Conservation (phyloP, 2,888 invertebrate genomes). For the Drosophila diplacantha region DNA sequence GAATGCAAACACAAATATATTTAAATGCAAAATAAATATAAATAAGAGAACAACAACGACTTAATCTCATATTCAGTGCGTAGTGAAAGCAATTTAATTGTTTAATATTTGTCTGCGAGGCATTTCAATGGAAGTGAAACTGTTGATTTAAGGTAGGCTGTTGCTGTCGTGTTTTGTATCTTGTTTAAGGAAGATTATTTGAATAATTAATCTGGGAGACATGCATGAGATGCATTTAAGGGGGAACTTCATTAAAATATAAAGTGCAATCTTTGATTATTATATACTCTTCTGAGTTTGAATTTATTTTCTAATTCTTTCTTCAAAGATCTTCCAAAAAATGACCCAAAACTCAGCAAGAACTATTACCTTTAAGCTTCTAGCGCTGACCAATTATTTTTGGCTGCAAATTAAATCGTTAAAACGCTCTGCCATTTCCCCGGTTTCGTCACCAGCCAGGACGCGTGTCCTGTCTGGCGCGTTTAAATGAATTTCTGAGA, state of each 20-base stretch:
- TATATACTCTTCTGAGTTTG: not conserved
- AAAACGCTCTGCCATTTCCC: constrained; percentile 14
- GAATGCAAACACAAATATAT: constrained; percentile 16
- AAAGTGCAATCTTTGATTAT: not conserved
- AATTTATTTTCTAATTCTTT: not conserved
- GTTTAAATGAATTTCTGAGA: constrained; percentile 43
- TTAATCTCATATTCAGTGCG: constrained; percentile 7
- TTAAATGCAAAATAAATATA: constrained; percentile 20
- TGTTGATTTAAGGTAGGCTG: constrained; percentile 13
- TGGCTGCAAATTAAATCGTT: constrained; percentile 28
- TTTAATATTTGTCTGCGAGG: constrained; percentile 18
- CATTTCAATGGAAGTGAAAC: constrained; percentile 14
- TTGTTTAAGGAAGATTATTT: not conserved
- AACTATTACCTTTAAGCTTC: constrained; percentile 3
- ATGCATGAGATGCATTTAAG: not conserved
- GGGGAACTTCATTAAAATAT: not conserved
- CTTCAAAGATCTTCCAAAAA: too few relatives aligned
- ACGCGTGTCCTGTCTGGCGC: constrained; percentile 35
- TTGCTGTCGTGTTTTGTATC: not conserved
- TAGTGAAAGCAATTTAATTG: constrained; percentile 16
- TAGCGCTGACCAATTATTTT: constrained; percentile 7
- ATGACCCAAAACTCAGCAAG: not conserved
- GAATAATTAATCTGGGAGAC: not conserved
- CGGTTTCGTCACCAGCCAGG: constrained; percentile 25
- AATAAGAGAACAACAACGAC: constrained; percentile 7